Percentiles rank a stretch among this genome's conserved stretches.
phyloP scores from a whole-genome alignment of 2,797 vertebrate genomes.

The Cichlasoma orientale region DNA sequence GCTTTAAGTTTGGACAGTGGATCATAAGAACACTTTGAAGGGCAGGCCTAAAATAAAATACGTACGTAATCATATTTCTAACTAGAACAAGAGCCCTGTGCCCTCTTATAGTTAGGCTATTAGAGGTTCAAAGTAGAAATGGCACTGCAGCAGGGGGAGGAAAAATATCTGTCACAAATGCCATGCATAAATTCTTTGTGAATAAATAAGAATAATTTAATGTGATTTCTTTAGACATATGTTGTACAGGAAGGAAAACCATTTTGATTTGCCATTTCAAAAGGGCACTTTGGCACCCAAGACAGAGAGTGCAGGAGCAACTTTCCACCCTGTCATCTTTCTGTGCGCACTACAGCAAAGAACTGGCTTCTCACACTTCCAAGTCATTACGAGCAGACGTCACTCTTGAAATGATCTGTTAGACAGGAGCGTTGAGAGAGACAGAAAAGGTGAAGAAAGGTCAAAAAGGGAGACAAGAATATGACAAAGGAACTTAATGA shows the following conservation, averaged over 20 bases:
- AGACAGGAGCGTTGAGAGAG: background rate
- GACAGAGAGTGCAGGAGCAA: background rate
- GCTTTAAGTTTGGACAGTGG: background rate
- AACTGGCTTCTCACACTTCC: background rate
- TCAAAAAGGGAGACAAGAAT: background rate
- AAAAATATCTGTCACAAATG: background rate
- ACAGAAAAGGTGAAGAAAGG: background rate
- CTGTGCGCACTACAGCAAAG: background rate
- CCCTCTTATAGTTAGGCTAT: background rate
- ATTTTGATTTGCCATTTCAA: conserved; percentile 22
- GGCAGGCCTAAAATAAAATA: background rate
- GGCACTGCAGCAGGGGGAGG: background rate
- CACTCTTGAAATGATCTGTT: background rate
- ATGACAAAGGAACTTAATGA: conserved; percentile 10
- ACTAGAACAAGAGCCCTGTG: background rate
- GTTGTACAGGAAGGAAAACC: background rate
- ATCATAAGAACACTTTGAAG: background rate
- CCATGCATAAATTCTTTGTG: background rate
- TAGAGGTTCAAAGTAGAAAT: background rate
- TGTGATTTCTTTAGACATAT: background rate
- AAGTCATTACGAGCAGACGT: background rate
- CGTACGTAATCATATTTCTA: background rate
- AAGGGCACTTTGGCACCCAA: conserved; percentile 13
- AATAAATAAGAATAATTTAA: background rate
- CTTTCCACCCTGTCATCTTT: background rate